Evolutionary conservation across 2,797 vertebrate genomes (phyloP), one percentile per base, ranked within the genome.

Genomic region (Masticophis lateralis): DNA sequence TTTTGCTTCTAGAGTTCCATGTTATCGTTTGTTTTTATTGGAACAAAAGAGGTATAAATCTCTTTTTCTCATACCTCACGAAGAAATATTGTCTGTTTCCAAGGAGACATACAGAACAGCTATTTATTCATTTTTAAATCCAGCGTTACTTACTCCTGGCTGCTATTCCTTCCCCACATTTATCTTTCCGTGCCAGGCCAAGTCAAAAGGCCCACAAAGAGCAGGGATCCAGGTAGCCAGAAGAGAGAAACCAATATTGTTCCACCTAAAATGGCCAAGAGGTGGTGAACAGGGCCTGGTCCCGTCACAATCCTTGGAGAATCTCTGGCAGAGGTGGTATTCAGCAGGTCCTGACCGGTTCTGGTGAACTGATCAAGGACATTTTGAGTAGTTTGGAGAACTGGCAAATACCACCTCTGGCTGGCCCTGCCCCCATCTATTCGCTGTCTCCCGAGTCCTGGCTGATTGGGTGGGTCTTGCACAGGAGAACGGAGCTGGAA

Each of bases 11-110:
- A 20, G 6, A 83, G 74, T 87, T 59, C 22, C 47, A 53, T 83
- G 18, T n/a, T 43, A 61, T 5, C 43, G 0, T 92, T 94, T 92
- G 83, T 57, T 88, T 94, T 20, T 12, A 83, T 91, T 63, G 63
- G 47, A 92, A 91, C 91, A 63, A 88, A 28, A 94, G 66, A 61
- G 74, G 2, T 2, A 47, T 3, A 0, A 0, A 55, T 83, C 43
- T 25, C 69, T 28, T 22, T 32, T 51, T 57, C 47, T 37, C 28
- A 20, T 22, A 87, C 10, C 8, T n/a, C 43, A 5, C 32, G n/a
- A 90, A 93, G 90, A 79, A 91, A 63, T 27, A 0, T 18, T 90
- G 90, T 86, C 86, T 4, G 94, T 97, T 97, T 95, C 95, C 96
- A 96, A 96, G 96, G 96, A 86, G 91, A 90, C 69, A 91, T 13